Conservation (phyloP, 2,113 vertebrate species). For the Cyanistes caeruleus region DNA sequence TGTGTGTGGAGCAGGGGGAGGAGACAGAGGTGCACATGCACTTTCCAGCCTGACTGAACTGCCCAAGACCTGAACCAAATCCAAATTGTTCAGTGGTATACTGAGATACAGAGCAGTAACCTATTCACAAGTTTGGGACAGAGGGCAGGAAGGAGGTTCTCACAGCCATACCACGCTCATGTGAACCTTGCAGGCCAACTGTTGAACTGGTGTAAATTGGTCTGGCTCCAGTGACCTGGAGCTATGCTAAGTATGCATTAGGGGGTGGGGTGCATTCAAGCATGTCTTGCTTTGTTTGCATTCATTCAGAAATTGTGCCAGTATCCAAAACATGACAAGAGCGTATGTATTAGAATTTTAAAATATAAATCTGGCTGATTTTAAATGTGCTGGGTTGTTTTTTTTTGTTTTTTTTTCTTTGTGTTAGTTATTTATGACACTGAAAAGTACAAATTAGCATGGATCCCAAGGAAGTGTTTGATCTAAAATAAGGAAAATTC, state of each 20-base stretch:
- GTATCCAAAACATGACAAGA: neutral
- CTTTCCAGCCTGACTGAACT: neutral
- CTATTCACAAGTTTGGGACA: neutral
- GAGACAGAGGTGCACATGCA: neutral
- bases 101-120: neutral
- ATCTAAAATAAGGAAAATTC: neutral
- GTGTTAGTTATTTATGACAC: neutral
- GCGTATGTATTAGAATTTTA: neutral
- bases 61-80: neutral
- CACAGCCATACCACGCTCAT: neutral
- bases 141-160: neutral
- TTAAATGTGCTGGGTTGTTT: neutral
- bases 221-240: constrained; percentile 41
- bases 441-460: neutral
- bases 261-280: neutral
- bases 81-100: neutral
- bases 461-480: neutral
- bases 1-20: neutral
- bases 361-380: neutral
- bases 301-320: constrained; percentile 10
- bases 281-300: constrained; percentile 13
- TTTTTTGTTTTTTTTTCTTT: neutral
- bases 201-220: constrained; percentile 2
- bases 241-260: constrained; percentile 41
- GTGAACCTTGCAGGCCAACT: neutral